Evolutionary conservation across 1,140 invertebrate genomes (phyloP).

Genomic region (Zeugodacus cucurbitae): DNA sequence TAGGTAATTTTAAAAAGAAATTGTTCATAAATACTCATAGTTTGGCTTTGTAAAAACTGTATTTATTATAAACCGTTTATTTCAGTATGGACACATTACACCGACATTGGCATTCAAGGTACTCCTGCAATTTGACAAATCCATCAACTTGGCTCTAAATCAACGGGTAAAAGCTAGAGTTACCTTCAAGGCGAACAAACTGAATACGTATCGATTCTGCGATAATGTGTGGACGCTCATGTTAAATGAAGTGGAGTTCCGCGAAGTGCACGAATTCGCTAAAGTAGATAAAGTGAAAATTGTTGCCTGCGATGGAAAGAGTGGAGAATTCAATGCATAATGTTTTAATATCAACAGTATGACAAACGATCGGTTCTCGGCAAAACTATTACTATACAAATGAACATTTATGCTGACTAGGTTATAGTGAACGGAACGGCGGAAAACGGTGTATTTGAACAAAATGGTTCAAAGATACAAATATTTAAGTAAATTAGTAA

Average conservation of each 20-base stretch:
- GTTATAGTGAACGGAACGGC: not conserved
- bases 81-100: constrained; percentile 95
- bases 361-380: too few relatives aligned
- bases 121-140: constrained; percentile 95
- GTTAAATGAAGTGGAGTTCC: constrained; percentile 97
- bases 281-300: constrained; percentile 99
- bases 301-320: constrained; percentile 99
- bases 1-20: constrained; percentile 54
- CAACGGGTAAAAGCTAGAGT: constrained; percentile 91
- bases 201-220: constrained; percentile 99
- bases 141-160: constrained; percentile 95
- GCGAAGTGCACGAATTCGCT: constrained; percentile 92
- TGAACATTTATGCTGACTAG: not conserved
- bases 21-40: not conserved
- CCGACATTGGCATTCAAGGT: constrained; percentile 92
- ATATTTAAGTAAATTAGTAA: not conserved
- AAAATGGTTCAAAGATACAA: not conserved
- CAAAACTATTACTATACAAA: too few relatives aligned
- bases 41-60: constrained; percentile 39
- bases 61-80: constrained; percentile 58
- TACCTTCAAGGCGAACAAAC: constrained; percentile 95
- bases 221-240: constrained; percentile 99
- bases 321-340: constrained; percentile 69
- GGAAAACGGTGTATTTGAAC: not conserved
- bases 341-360: not conserved